These are phyloP conservation scores for Pipistrellus kuhlii DNA, from an alignment of 2,797 vertebrate species.

Conservation along the genomic window DNA sequence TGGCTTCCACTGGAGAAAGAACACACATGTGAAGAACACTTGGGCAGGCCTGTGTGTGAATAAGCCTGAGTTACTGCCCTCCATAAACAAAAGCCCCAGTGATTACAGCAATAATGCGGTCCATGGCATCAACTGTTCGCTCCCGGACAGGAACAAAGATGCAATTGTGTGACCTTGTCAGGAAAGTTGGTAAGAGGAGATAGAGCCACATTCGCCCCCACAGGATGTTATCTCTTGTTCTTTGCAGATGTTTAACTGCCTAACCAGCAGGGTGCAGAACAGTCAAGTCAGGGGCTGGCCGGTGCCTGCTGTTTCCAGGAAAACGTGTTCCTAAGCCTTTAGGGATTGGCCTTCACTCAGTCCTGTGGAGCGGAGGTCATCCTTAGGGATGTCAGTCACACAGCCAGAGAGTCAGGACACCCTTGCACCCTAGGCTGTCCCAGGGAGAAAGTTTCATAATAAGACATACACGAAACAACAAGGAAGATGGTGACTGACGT, in stretches of 20 bases:
- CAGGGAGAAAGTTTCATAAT: background rate
- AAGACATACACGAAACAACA: background rate
- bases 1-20: background rate
- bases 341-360: background rate
- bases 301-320: background rate
- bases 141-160: conserved; percentile 32
- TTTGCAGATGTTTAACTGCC: background rate
- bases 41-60: too few relatives aligned
- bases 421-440: background rate
- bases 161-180: background rate
- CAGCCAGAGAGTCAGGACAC: background rate
- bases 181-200: background rate
- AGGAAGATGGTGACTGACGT: background rate
- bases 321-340: background rate
- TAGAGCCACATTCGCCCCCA: background rate
- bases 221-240: background rate
- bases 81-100: background rate
- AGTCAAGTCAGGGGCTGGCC: too few relatives aligned
- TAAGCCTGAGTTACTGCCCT: background rate
- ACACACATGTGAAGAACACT: background rate
- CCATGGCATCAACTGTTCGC: accelerated
- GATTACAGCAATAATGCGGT: background rate
- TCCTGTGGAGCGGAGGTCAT: background rate
- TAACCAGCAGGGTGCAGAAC: background rate
- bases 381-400: background rate